A percentile compares a stretch with the other conserved stretches of the same genome.
These are phyloP conservation scores for Heliconius aoede DNA, from an alignment of 2,888 invertebrate genomes.

Conservation along the genomic window DNA sequence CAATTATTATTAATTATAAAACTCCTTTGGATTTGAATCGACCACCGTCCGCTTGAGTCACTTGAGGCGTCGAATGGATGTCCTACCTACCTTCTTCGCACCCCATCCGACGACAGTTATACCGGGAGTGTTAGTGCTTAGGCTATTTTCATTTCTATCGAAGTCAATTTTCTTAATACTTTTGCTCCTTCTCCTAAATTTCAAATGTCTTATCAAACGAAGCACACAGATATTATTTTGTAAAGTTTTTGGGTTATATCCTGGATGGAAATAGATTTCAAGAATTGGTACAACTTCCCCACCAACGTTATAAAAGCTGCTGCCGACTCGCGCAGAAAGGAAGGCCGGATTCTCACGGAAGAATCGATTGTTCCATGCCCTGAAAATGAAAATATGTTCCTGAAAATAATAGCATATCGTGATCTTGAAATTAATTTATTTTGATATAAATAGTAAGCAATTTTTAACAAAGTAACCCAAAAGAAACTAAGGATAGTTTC, in stretches of 20 bases:
- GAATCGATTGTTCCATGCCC: conserved; percentile 73
- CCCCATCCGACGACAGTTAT: conserved; percentile 73
- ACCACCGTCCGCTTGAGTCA: neutral
- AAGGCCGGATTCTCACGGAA: conserved; percentile 73
- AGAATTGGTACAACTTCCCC: conserved; percentile 64
- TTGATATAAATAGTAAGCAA: no score
- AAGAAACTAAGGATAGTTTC: no score
- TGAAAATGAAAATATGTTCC: conserved; percentile 46
- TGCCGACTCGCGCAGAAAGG: conserved; percentile 66
- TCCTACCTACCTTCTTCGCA: conserved; percentile 58
- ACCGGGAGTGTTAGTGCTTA: conserved; percentile 58
- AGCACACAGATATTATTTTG: conserved; percentile 66
- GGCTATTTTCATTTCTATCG: conserved; percentile 53
- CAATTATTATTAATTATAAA: neutral
- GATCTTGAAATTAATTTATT: no score
- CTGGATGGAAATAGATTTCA: conserved; percentile 71
- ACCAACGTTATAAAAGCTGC: conserved; percentile 60
- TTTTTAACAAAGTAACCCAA: no score
- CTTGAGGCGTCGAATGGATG: neutral
- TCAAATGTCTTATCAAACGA: conserved; percentile 56
- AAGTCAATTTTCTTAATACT: conserved; percentile 64
- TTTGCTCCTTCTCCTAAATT: conserved; percentile 52
- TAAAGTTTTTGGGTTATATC: conserved; percentile 64
- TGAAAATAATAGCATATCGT: neutral
- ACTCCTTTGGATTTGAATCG: neutral